A percentile compares a stretch with the other conserved stretches of the same genome.
Evolutionary conservation across 2,797 vertebrate species (phyloP).

Genomic region (Naso thynnoides): DNA sequence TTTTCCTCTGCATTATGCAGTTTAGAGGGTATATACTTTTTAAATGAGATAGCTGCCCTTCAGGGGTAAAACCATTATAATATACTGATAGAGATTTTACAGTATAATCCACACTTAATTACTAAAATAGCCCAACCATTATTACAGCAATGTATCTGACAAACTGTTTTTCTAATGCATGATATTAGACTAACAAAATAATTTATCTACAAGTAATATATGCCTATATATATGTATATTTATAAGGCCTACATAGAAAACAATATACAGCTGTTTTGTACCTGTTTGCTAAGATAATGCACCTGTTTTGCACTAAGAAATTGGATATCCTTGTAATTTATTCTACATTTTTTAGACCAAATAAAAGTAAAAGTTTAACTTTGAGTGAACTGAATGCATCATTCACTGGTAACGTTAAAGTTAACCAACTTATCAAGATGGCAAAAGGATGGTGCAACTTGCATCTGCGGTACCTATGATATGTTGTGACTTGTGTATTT

Average conservation of each 20-base stretch:
- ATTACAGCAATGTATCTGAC: background rate
- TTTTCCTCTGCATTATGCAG: background rate
- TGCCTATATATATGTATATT: too few relatives aligned
- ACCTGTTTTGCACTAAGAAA: background rate
- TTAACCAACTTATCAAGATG: background rate
- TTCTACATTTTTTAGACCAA: too few relatives aligned
- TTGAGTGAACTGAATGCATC: background rate
- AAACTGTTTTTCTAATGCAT: background rate
- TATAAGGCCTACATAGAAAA: background rate
- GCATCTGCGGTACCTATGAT: background rate
- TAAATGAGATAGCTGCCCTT: background rate
- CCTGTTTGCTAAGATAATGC: too few relatives aligned
- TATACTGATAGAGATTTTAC: background rate
- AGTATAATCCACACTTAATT: background rate
- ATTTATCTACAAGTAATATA: background rate
- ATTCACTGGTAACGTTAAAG: background rate
- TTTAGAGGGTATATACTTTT: background rate
- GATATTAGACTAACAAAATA: background rate
- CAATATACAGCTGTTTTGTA: background rate
- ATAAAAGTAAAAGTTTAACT: background rate
- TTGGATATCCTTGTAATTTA: too few relatives aligned
- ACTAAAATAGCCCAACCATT: background rate
- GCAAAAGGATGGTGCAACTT: background rate
- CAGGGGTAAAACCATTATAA: background rate
- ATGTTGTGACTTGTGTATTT: background rate